phyloP scores from a whole-genome alignment of 2,797 vertebrate species.

The Tympanoctomys barrerae region DNA sequence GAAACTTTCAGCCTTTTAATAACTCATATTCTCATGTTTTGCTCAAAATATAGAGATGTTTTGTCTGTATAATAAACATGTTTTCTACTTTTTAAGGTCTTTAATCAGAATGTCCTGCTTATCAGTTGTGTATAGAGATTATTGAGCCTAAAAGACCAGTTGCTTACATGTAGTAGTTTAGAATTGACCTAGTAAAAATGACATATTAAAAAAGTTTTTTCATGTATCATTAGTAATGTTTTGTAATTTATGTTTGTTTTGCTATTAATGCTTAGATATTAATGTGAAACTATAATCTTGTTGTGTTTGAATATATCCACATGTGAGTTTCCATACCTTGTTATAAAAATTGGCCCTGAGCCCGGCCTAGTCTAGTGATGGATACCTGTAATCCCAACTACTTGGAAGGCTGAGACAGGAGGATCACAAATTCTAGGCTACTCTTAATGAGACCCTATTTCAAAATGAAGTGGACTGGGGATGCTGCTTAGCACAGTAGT shows the following conservation, averaged over 20 bases:
- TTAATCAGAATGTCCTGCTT: neutral
- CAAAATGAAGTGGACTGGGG: neutral
- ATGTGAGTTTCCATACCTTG: conserved; percentile 26
- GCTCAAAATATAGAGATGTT: neutral
- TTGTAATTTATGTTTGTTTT: conserved; percentile 54
- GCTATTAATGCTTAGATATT: neutral
- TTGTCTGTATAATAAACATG: neutral
- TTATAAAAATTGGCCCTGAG: conserved; percentile 6
- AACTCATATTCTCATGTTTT: neutral
- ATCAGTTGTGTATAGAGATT: neutral
- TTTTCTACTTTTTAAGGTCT: conserved; percentile 29
- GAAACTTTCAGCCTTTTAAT: conserved; percentile 21
- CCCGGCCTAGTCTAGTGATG: neutral
- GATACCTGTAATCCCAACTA: neutral
- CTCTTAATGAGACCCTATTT: neutral
- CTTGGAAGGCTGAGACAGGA: neutral
- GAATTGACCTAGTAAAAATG: conserved; percentile 11
- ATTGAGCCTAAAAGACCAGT: neutral
- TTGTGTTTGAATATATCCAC: neutral
- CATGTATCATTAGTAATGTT: conserved; percentile 17
- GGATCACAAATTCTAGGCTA: neutral
- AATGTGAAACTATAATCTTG: neutral
- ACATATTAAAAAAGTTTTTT: neutral
- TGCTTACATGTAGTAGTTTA: neutral
- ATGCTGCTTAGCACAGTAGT: neutral